phyloP scores from a whole-genome alignment of 2,888 invertebrate genomes.

The Imbricaverruca yamaguchii region DNA sequence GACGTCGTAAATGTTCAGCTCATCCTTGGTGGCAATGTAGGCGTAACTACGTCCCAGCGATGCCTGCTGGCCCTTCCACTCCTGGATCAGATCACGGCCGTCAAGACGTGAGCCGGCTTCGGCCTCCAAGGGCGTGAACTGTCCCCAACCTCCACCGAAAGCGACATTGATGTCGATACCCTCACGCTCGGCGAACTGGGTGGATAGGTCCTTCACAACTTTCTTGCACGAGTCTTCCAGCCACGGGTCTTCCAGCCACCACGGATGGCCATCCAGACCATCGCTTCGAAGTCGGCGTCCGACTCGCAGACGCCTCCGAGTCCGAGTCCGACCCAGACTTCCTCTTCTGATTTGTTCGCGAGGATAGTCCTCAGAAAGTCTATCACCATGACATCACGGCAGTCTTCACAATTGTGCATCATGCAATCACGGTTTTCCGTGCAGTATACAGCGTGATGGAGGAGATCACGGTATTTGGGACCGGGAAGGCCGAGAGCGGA shows the following conservation, averaged over 20 bases:
- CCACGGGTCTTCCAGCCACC: too few species aligned
- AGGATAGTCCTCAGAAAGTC: too few species aligned
- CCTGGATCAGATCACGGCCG: background rate
- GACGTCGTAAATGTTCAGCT: background rate
- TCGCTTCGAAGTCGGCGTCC: too few species aligned
- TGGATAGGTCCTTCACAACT: background rate
- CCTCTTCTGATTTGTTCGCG: too few species aligned
- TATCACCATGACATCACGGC: too few species aligned
- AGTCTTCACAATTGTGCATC: too few species aligned
- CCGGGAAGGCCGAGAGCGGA: too few species aligned
- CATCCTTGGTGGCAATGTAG: background rate
- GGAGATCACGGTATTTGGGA: too few species aligned
- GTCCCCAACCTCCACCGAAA: background rate
- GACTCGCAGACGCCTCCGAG: too few species aligned
- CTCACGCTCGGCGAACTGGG: background rate
- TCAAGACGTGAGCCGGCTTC: background rate
- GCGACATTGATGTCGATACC: background rate
- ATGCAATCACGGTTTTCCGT: too few species aligned
- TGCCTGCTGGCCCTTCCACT: background rate
- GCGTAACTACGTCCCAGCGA: background rate
- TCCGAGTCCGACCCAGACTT: too few species aligned
- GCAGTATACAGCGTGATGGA: too few species aligned
- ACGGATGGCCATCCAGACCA: background rate
- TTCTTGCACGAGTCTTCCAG: background rate
- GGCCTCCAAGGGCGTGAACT: background rate